Base-by-base conservation (phyloP, 2,797 vertebrate genomes). In the Phyllotis vaccarum region DNA sequence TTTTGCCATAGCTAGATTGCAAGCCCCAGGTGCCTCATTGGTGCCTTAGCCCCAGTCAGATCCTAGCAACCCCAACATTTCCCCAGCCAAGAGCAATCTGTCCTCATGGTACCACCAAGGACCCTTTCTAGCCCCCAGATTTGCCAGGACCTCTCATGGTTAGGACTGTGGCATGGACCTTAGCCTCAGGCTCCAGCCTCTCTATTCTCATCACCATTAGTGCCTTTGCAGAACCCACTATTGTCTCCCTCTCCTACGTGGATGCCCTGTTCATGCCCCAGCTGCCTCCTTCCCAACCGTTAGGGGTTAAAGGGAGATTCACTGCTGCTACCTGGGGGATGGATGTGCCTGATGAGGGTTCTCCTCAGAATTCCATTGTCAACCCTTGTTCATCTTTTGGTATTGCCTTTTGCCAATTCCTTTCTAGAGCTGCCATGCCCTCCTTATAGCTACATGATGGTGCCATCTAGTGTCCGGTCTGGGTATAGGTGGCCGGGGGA, bases 281-380 rank as follows among this genome's bases (percentile, higher is more conserved):
- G 93, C 86, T 96, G 94, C 90, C 86, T 96, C 75, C 83, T 94
- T 95, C 94, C 82, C 90, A 79, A 92, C 94, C 90, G 68, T 88
- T 90, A 78, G 93, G 68, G 40, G 49, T 86, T 95, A 93, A 91
- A 96, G 78, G 82, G 95, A 96, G 81, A 90, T 97, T 95, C 92
- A 91, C 90, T 97, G 97, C 97, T 98, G 97, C 97, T 98, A 96
- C 93, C 96, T 95, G 93, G 92, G 95, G 93, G 31, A 7, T 93
- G 70, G 95, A 58, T 92, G 78, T 75, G 94, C 96, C 94, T 90
- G 93, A 93, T 82, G 75, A 96, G 62, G 49, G 68, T 93, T 66
- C 7, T 58, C 49, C 19, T 86, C 58, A 22, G 72, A 54, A 78
- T 78, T 87, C 62, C 31, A 49, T 56, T 46, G 56, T 58, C 43